These are phyloP conservation scores for Halcyon malimbica DNA, from an alignment of 2,113 vertebrate genomes.

Conservation along the genomic window DNA sequence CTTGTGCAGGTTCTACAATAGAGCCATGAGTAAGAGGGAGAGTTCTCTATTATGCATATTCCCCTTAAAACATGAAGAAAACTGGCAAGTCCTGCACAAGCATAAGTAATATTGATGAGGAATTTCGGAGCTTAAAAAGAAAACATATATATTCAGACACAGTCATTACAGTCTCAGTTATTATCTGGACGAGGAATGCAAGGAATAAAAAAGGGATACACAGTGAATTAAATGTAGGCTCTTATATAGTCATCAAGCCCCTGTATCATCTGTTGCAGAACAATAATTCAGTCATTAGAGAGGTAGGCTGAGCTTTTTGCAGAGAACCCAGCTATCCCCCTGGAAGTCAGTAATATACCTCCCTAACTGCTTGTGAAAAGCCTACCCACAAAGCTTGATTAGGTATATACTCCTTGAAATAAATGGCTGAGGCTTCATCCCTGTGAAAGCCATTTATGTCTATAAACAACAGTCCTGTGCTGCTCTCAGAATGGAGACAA, in stretches of 20 bases:
- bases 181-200: not conserved
- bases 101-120: conserved; percentile 7
- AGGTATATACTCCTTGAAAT: not conserved
- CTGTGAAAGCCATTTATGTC: not conserved
- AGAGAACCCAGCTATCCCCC: not conserved
- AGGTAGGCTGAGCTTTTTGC: not conserved
- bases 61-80: not conserved
- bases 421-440: not conserved
- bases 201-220: not conserved
- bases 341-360: not conserved
- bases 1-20: not conserved
- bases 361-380: not conserved
- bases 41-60: not conserved
- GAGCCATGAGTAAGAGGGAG: not conserved
- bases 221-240: not conserved
- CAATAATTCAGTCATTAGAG: not conserved
- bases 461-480: not conserved
- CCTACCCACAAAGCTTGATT: not conserved
- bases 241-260: not conserved
- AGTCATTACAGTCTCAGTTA: not conserved
- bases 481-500: not conserved
- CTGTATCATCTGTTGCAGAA: not conserved
- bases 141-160: conserved; percentile 10
- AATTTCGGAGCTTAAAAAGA: conserved; percentile 28
- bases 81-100: not conserved